Percentiles rank a stretch among this genome's conserved stretches.
Evolutionary conservation across 2,113 vertebrate species (phyloP).

Genomic region (Peromyscus polionotus): DNA sequence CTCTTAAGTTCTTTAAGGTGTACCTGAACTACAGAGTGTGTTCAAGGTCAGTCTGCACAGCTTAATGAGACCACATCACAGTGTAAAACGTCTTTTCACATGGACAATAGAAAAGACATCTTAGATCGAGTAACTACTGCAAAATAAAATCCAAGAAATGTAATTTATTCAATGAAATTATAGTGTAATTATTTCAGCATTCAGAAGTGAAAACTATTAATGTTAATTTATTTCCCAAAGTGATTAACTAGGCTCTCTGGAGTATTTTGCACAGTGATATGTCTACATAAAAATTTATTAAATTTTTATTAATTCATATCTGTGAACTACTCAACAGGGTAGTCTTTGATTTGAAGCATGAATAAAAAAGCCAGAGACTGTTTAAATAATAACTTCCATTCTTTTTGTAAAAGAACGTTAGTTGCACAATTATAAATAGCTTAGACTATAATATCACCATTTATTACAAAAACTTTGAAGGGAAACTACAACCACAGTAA

Average conservation of each 20-base stretch:
- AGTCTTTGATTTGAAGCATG: slow-evolving; percentile 61
- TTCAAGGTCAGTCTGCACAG: neutral
- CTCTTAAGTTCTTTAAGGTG: neutral
- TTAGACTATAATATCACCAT: neutral
- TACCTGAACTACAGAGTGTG: neutral
- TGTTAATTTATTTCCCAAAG: slow-evolving; percentile 60
- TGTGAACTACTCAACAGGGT: slow-evolving; percentile 49
- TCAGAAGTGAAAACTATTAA: slow-evolving; percentile 41
- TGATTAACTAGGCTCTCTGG: slow-evolving; percentile 53
- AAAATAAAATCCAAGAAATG: slow-evolving; percentile 12
- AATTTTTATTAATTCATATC: slow-evolving; percentile 71
- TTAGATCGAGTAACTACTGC: slow-evolving; percentile 29
- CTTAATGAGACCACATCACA: neutral
- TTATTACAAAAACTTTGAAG: neutral
- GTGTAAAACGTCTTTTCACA: neutral
- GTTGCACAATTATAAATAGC: neutral
- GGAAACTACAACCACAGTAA: slow-evolving; percentile 9
- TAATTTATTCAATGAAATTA: slow-evolving; percentile 55
- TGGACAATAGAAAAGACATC: slow-evolving; percentile 1
- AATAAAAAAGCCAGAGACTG: slow-evolving; percentile 34
- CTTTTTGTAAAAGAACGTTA: slow-evolving; percentile 41
- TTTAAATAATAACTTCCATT: slow-evolving; percentile 59
- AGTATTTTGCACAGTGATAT: slow-evolving; percentile 54
- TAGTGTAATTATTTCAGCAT: slow-evolving; percentile 43
- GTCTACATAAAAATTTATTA: slow-evolving; percentile 66